Conservation (phyloP, 2,888 invertebrate genomes). For the Eupithecia inturbata region DNA sequence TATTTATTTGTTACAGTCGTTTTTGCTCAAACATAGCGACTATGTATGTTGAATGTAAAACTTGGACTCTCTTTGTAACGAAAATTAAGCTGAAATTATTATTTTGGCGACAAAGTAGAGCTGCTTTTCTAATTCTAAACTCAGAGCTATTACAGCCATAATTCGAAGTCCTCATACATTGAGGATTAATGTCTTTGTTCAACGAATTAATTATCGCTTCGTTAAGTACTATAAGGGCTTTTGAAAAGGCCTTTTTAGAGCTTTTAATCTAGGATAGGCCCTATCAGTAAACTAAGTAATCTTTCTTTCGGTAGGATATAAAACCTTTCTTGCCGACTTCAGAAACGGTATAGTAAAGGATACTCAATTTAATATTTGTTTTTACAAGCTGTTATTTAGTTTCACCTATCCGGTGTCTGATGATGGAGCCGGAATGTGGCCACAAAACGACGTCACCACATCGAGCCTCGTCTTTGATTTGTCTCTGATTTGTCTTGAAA, state of each 20-base stretch:
- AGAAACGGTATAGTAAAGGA: background rate
- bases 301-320: no score
- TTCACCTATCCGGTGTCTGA: background rate
- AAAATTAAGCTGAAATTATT: background rate
- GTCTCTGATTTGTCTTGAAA: no score
- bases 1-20: no score
- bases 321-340: background rate
- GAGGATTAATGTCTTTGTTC: conserved; percentile 2
- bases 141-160: background rate
- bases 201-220: conserved; percentile 1
- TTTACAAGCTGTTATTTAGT: background rate
- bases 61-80: background rate
- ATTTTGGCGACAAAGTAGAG: conserved; percentile 8
- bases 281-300: background rate
- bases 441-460: background rate
- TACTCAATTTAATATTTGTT: background rate
- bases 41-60: background rate
- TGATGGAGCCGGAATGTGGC: background rate
- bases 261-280: background rate
- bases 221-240: background rate
- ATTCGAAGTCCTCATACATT: background rate
- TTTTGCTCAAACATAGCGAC: background rate
- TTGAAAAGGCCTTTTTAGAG: background rate
- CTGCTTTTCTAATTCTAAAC: background rate
- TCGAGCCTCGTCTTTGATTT: background rate